These are phyloP conservation scores for Acleris cristana DNA, from an alignment of 2,888 invertebrate species.

Conservation along the genomic window DNA sequence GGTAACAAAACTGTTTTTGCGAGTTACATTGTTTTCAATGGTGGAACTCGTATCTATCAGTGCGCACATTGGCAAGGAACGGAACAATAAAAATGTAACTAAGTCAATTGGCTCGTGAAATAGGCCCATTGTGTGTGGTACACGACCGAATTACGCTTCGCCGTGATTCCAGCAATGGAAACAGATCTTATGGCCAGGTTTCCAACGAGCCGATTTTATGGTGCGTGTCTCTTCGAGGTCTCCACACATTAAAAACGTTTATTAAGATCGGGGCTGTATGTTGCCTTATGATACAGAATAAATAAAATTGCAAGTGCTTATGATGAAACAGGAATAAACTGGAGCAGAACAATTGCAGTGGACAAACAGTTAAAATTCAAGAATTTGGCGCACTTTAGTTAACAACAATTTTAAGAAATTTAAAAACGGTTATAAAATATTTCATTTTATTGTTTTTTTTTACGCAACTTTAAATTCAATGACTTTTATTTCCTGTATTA, in stretches of 20 bases:
- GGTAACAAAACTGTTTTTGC: too few relatives aligned
- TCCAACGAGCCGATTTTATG: conserved; percentile 27
- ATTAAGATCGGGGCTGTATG: background rate
- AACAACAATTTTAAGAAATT: too few relatives aligned
- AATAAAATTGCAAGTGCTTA: background rate
- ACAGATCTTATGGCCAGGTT: conserved; percentile 19
- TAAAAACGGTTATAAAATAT: too few relatives aligned
- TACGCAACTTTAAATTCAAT: too few relatives aligned
- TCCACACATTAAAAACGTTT: conserved; percentile 3
- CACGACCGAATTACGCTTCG: conserved; percentile 67
- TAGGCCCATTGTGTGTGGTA: conserved; percentile 74
- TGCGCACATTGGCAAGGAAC: conserved; percentile 26
- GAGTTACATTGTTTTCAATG: too few relatives aligned
- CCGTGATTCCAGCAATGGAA: conserved; percentile 11
- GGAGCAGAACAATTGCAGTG: too few relatives aligned
- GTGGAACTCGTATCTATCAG: conserved; percentile 26
- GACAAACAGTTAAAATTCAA: too few relatives aligned
- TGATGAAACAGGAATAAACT: too few relatives aligned
- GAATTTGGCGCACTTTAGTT: too few relatives aligned
- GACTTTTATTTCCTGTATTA: too few relatives aligned
- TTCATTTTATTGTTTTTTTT: too few relatives aligned
- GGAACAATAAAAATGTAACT: conserved; percentile 57
- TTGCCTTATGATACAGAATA: background rate
- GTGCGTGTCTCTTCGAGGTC: conserved; percentile 24
- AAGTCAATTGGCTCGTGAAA: conserved; percentile 77